Evolutionary conservation across 2,888 invertebrate species (phyloP), one percentile per base, ranked within the genome.

Genomic region (Amiota communis): DNA sequence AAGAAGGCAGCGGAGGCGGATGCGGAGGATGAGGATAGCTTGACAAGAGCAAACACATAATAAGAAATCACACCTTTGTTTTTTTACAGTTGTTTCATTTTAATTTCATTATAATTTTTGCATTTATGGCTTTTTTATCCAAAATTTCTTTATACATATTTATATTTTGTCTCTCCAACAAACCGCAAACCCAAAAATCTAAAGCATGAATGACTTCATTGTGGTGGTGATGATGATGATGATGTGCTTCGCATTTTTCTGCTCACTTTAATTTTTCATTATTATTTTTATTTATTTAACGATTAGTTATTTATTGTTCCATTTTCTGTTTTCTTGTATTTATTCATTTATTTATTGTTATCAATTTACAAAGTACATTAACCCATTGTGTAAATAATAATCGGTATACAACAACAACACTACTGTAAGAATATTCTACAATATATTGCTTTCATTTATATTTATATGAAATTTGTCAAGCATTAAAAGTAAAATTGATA

Each of bases 331-430:
- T 36, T 36, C 36, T 57, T 57, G 9, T 13, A 15, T 53, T 53
- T 53, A 53, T 15, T 53, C 6, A 12, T 15, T 53, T 12, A 8
- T 12, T 53, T 12, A 53, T 53, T 59, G 11, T 59, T 59, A 59
- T 59, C 59, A 59, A 20, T 59, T 59, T 15, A 4, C 11, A 59
- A 20, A 59, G 59, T 59, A 59, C 59, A 59, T 59, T 17, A 59
- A 59, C 59, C 59, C 59, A 59, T n/a, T 57, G 57, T 59, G 59
- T 17, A 59, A 57, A 57, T 57, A 57, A 36, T 36, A 36, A 36
- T 6, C 6, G 36, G 36, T 4, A 36, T 36, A 6, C 2, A 36
- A 36, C 6, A n/a, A n/a, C n/a, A n/a, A n/a, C n/a, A n/a, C n/a
- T n/a, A n/a, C n/a, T n/a, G n/a, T n/a, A n/a, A n/a, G n/a, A n/a